phyloP scores from a whole-genome alignment of 2,888 invertebrate genomes.

The Subacronicta megacephala region DNA sequence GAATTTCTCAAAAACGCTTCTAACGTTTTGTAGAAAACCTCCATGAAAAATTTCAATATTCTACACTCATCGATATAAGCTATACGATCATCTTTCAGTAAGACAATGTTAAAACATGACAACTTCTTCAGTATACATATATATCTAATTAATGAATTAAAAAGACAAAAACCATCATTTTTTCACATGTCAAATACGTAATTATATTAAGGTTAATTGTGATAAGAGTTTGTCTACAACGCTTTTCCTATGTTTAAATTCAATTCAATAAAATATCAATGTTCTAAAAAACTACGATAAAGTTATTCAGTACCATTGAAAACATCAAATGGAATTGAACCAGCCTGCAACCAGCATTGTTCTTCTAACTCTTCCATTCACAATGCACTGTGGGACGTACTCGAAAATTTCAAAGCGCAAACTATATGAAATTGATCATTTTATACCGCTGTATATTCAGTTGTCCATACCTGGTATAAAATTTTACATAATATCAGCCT shows the following conservation, averaged over 20 bases:
- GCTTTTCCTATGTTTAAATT: background rate
- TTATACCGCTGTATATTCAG: background rate
- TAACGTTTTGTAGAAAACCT: too few relatives aligned
- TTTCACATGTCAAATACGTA: too few relatives aligned
- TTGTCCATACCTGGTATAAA: background rate
- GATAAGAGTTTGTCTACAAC: too few relatives aligned
- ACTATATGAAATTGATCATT: background rate
- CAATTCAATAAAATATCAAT: constrained; percentile 2
- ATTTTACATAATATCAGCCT: background rate
- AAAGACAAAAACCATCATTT: too few relatives aligned
- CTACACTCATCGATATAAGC: too few relatives aligned
- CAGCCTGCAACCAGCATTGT: constrained; percentile 42
- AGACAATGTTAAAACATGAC: too few relatives aligned
- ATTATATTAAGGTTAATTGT: too few relatives aligned
- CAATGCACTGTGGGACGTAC: constrained; percentile 15
- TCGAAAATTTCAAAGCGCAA: constrained; percentile 15
- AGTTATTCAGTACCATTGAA: constrained; percentile 4
- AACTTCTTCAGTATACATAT: too few relatives aligned
- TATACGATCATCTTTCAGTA: too few relatives aligned
- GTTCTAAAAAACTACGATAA: background rate
- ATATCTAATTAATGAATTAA: too few relatives aligned
- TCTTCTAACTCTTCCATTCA: constrained; percentile 21
- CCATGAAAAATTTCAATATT: too few relatives aligned
- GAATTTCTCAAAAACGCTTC: too few relatives aligned
- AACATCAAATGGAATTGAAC: constrained; percentile 23